Percentiles rank a stretch among this genome's conserved stretches.
Conservation (phyloP, 2,113 vertebrate genomes). For the Sakesphorus luctuosus region DNA sequence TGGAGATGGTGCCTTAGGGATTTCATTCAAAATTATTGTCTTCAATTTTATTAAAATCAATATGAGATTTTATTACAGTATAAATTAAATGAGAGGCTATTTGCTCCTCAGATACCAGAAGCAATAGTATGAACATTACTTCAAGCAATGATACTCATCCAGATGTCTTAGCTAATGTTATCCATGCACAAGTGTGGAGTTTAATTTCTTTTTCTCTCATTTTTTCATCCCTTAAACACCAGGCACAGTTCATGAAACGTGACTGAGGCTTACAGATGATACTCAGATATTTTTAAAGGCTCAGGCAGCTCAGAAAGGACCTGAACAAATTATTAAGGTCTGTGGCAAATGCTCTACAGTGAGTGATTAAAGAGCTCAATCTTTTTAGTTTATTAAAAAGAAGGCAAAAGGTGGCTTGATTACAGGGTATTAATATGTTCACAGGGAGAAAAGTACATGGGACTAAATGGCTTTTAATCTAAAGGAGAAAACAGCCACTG, state of each 20-base stretch:
- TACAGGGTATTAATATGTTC: neutral
- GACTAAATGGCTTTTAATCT: neutral
- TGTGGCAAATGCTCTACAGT: neutral
- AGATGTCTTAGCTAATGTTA: constrained; percentile 41
- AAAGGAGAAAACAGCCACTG: neutral
- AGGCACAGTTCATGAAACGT: neutral
- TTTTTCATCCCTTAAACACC: neutral
- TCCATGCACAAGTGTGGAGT: neutral
- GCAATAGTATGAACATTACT: constrained; percentile 14
- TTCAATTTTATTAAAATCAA: constrained; percentile 81
- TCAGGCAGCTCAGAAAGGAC: neutral
- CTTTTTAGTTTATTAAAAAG: neutral
- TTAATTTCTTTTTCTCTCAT: neutral
- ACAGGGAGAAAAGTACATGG: neutral
- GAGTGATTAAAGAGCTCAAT: neutral
- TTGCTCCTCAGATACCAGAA: constrained; percentile 65
- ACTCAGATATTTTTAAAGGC: neutral
- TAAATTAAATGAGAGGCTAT: constrained; percentile 73
- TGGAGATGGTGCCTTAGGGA: constrained; percentile 63
- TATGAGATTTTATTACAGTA: constrained; percentile 74
- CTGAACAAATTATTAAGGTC: neutral
- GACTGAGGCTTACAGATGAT: neutral
- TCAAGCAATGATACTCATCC: constrained; percentile 20
- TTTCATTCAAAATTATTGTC: constrained; percentile 70
- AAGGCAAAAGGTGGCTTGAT: neutral